Evolutionary conservation across 2,888 invertebrate genomes (phyloP).

Genomic region (Cephalotes varians): DNA sequence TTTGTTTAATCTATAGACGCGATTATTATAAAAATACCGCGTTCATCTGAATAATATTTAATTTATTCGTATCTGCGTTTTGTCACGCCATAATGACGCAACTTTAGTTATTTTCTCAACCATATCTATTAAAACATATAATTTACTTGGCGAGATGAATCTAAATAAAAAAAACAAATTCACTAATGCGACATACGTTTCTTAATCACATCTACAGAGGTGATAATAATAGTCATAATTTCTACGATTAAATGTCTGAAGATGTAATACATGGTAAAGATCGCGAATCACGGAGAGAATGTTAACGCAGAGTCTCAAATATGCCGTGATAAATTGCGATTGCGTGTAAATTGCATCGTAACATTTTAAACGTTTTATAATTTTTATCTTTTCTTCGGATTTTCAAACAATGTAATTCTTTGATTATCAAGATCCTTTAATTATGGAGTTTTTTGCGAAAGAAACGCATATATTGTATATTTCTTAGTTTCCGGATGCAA

Average conservation of each 20-base stretch:
- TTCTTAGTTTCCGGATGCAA: background rate
- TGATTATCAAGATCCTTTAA: background rate
- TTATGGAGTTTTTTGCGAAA: background rate
- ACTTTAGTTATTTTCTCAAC: background rate
- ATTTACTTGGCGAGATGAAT: background rate
- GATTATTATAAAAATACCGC: background rate
- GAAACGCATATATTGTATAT: background rate
- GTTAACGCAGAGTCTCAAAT: background rate
- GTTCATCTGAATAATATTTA: background rate
- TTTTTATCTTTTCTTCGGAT: background rate
- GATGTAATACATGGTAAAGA: background rate
- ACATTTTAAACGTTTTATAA: background rate
- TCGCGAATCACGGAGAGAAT: background rate
- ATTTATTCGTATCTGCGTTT: background rate
- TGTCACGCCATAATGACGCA: background rate
- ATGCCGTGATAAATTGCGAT: background rate
- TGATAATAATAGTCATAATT: background rate
- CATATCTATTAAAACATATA: background rate
- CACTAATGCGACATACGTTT: background rate
- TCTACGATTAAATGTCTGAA: background rate
- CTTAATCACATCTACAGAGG: background rate
- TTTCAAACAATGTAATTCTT: background rate
- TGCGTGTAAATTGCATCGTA: background rate
- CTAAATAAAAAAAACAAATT: background rate
- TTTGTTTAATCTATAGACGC: conserved; percentile 1